These are phyloP conservation scores for Python bivittatus DNA, from an alignment of 2,113 vertebrate species.

Conservation along the genomic window DNA sequence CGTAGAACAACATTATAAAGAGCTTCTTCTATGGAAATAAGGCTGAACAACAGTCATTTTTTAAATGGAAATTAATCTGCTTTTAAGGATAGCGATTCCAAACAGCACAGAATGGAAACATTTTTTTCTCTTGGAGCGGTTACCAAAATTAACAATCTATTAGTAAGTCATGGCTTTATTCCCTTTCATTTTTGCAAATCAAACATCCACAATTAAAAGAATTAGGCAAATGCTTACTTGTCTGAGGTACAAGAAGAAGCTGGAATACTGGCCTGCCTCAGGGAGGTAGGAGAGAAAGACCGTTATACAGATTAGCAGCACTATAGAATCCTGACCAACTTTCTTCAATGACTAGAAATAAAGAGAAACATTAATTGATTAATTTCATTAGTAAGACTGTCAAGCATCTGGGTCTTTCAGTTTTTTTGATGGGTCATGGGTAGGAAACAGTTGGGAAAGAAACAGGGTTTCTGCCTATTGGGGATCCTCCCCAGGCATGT, in stretches of 20 bases:
- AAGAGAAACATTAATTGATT: constrained; percentile 20
- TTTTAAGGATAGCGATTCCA: background rate
- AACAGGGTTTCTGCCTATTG: background rate
- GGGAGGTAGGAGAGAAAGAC: constrained; percentile 90
- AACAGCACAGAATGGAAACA: background rate
- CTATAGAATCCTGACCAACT: constrained; percentile 86
- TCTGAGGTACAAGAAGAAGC: constrained; percentile 89
- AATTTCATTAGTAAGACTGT: background rate
- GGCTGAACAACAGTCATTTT: background rate
- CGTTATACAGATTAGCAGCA: constrained; percentile 90
- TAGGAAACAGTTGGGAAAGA: background rate
- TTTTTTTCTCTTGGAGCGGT: background rate
- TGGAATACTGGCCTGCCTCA: constrained; percentile 89
- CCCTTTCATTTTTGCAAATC: background rate
- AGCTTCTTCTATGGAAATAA: background rate
- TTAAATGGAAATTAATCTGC: background rate
- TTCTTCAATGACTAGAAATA: constrained; percentile 82
- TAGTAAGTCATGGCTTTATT: background rate
- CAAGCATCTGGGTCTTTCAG: background rate
- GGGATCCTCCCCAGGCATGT: background rate
- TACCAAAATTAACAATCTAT: background rate
- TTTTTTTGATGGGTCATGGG: background rate
- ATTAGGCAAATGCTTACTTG: constrained; percentile 72
- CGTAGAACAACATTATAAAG: background rate
- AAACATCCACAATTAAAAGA: background rate